Base-by-base conservation (phyloP, 2,797 vertebrate genomes). In the Xyrichtys novacula region DNA sequence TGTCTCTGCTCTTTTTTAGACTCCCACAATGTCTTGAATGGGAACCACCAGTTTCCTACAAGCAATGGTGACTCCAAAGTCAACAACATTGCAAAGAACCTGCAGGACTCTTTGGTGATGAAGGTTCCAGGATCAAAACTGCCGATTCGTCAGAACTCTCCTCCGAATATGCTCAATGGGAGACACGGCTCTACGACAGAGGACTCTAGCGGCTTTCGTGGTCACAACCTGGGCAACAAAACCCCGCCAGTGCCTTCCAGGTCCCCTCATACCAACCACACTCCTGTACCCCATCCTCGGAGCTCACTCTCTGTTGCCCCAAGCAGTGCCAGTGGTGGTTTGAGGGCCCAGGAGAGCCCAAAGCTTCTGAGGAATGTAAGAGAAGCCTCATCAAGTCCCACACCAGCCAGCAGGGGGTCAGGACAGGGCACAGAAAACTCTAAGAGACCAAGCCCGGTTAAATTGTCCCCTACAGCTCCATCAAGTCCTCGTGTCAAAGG, bases 61-160 rank as follows among this genome's bases (percentile, higher is more conserved):
- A 87, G 73, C 31, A 89, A 93, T 10, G 65, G 66, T 0, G 61
- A 88, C 36, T 92, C 93, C 7, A 90, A 96, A 39, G 91, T 94
- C 81, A 95, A 92, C 85, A 96, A 93, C 74, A 92, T 96, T 0
- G 93, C 96, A 80, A 96, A 95, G 84, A 95, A 95, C 78, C 86
- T 96, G 61, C 97, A 97, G 71, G 95, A 97, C 78, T 95, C 96
- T 0, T 62, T 97, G 89, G 93, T 92, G 68, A 82, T 96, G 60
- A 95, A 95, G 61, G 25, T 55, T n/a, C 62, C 69, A 7, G 67
- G 90, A 1, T 3, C 85, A 49, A 95, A 93, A 81, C 78, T 71
- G 40, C 57, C 76, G 22, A 32, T 44, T 0, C 8, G 89, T 39
- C 90, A 60, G 42, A 89, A 91, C 0, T 90, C 92, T 0, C 66